Evolutionary conservation across 2,888 invertebrate species (phyloP), one percentile per base, ranked within the genome.

Genomic region (Clostera curtula): DNA sequence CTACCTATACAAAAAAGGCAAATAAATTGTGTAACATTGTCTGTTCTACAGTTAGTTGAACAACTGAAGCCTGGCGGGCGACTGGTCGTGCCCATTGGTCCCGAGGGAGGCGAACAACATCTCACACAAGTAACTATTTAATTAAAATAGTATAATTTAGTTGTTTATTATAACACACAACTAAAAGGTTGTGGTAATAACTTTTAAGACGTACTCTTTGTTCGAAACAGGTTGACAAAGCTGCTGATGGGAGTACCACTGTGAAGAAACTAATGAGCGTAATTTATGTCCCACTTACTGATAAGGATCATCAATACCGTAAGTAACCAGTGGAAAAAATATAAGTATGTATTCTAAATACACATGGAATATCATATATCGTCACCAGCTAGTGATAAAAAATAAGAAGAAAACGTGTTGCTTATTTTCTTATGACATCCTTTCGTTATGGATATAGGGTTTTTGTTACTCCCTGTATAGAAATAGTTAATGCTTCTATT

Each of bases 221-320:
- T 20, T 20, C 1, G 5, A 12, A 23, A 3, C 86, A 96, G 87
- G 91, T 98, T 31, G 98, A 99, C 71, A 98, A 98, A 74, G 85
- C 88, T 16, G 64, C 75, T 2, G 91, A 95, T 63, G 98, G 98
- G 4, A 85, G 89, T 15, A 87, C 96, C 3, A 85, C 85, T 11
- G 86, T 90, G 35, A 91, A 90, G 46, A 88, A 89, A 19, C 83
- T 99, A 5, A 97, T 98, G 94, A 95, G 95, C 19, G 99, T 99
- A 6, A 93, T 97, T 48, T 99, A 96, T 67, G 98, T 99, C 16
- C 98, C 98, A 0, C 85, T 99, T 22, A 98, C 98, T 0, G 96
- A 96, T 41, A 85, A 82, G 51, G 63, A 67, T 24, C 73, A 62
- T 33, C 85, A 85, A 60, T 74, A 69, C 41, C 79, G 77, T 74